A percentile compares a stretch with the other conserved stretches of the same genome.
Conservation (phyloP, 2,797 vertebrate species). For the Tenualosa ilisha region DNA sequence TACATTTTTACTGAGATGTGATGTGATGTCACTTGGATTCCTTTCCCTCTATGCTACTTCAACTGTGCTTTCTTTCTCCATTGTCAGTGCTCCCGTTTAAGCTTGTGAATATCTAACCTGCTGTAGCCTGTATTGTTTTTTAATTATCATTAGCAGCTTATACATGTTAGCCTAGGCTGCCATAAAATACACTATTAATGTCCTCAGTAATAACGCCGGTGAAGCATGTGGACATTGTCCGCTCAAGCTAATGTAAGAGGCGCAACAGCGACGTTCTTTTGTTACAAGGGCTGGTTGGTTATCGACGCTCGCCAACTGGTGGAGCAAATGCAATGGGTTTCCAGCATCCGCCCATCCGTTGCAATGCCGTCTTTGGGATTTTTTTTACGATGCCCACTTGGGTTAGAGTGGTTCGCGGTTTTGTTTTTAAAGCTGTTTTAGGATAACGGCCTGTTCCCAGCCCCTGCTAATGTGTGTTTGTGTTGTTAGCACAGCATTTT, state of each 20-base stretch:
- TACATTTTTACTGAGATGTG: neutral
- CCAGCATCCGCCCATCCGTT: conserved; percentile 58
- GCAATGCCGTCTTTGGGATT: conserved; percentile 25
- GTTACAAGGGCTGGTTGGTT: conserved; percentile 57
- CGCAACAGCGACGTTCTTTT: conserved; percentile 61
- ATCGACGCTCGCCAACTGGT: conserved; percentile 57
- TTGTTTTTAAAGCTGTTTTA: conserved; percentile 18
- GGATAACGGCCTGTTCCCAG: neutral
- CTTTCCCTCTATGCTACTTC: neutral
- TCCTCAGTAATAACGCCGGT: neutral
- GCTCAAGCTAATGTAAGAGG: neutral
- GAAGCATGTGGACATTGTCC: neutral
- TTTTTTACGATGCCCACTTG: conserved; percentile 9
- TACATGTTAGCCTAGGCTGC: neutral
- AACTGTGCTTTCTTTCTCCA: neutral
- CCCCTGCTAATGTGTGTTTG: neutral
- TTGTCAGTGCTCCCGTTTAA: neutral
- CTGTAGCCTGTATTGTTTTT: neutral
- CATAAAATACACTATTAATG: neutral
- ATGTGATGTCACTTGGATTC: neutral
- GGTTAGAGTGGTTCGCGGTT: conserved; percentile 24
- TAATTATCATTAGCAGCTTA: neutral
- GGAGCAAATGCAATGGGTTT: conserved; percentile 52
- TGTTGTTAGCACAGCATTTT: neutral
- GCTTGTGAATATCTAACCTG: neutral